These are phyloP conservation scores for Conus betulinus DNA, from an alignment of 1,140 invertebrate genomes.

Conservation along the genomic window DNA sequence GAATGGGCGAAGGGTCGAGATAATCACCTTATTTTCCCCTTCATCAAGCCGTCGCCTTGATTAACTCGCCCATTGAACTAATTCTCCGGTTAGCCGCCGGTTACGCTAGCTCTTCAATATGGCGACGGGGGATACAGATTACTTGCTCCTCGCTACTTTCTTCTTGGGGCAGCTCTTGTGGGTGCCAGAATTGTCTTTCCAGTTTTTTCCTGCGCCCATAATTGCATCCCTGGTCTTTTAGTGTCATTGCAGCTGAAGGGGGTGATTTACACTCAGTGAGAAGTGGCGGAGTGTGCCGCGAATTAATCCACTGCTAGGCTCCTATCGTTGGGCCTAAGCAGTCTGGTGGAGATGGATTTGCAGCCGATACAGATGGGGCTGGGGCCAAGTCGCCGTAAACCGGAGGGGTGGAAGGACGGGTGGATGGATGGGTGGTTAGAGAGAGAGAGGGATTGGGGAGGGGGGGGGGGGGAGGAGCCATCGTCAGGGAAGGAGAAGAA, in stretches of 20 bases:
- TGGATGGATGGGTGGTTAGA: neutral
- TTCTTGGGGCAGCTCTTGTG: neutral
- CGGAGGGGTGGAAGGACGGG: neutral
- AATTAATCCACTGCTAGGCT: constrained; percentile 24
- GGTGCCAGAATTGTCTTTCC: constrained; percentile 25
- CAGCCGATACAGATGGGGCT: constrained; percentile 18
- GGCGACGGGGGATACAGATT: constrained; percentile 2
- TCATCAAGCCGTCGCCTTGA: constrained; percentile 39
- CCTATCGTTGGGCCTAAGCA: constrained; percentile 11
- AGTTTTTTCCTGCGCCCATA: constrained; percentile 21
- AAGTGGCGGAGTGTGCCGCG: constrained; percentile 15
- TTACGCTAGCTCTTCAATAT: constrained; percentile 36
- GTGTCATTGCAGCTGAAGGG: constrained; percentile 8
- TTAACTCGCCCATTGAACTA: constrained; percentile 40
- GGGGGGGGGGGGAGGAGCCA: neutral
- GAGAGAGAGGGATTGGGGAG: neutral
- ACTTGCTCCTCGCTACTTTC: neutral
- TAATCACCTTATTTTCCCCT: constrained; percentile 42
- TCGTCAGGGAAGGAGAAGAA: neutral
- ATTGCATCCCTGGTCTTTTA: constrained; percentile 31
- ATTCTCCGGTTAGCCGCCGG: constrained; percentile 36
- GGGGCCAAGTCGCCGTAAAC: neutral
- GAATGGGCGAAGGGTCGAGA: constrained; percentile 36
- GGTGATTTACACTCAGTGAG: constrained; percentile 15
- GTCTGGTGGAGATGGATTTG: constrained; percentile 27